Conservation (phyloP, 1,140 invertebrate species). For the Leucophenga varia region DNA sequence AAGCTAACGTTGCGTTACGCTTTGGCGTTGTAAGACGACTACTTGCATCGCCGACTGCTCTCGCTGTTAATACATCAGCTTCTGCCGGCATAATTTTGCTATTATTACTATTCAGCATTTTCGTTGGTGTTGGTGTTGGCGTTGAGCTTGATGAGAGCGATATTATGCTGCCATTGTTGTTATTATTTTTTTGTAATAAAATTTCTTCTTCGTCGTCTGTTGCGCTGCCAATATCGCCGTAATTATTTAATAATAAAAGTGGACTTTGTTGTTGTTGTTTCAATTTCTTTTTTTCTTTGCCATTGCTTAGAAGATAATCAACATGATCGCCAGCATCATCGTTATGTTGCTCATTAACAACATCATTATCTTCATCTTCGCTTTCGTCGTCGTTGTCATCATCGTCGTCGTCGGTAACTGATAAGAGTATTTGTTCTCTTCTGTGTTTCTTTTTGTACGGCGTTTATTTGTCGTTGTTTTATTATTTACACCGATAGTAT, state of each 20-base stretch:
- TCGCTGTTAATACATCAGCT: no score
- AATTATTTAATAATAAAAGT: constrained; percentile 20
- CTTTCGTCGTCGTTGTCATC: constrained; percentile 16
- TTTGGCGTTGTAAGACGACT: constrained; percentile 34
- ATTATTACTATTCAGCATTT: constrained; percentile 18
- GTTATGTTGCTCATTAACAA: neutral
- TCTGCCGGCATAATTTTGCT: constrained; percentile 18
- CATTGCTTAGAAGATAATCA: constrained; percentile 15
- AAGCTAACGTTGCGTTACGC: constrained; percentile 14
- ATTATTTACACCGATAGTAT: constrained; percentile 36
- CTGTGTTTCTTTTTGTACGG: constrained; percentile 27
- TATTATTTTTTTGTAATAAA: constrained; percentile 22
- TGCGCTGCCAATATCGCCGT: constrained; percentile 5
- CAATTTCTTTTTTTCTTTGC: constrained; percentile 14
- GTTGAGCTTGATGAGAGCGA: constrained; percentile 10
- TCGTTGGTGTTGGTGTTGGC: constrained; percentile 18
- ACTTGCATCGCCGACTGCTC: constrained; percentile 20
- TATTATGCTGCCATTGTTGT: constrained; percentile 16
- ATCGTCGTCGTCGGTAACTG: constrained; percentile 40
- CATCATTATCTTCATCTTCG: constrained; percentile 7
- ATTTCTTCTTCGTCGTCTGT: constrained; percentile 32
- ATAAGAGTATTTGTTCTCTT: constrained; percentile 37
- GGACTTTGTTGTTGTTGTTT: constrained; percentile 22
- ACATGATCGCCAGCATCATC: constrained; percentile 8
- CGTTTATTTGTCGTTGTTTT: constrained; percentile 23